Conservation (phyloP, 1,140 invertebrate genomes). For the Cephus cinctus region DNA sequence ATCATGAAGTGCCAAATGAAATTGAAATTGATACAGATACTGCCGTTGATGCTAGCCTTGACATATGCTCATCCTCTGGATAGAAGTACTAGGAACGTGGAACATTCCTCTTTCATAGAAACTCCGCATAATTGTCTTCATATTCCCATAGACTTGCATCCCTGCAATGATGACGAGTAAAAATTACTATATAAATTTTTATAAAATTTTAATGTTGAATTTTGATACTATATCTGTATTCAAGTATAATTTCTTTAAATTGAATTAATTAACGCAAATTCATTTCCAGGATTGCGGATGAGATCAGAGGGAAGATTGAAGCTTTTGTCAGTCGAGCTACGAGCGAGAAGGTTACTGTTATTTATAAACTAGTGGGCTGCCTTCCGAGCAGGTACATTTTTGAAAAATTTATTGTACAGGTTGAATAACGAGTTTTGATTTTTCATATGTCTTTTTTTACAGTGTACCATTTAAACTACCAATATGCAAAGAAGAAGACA, state of each 20-base stretch:
- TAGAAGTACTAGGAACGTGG: too few species aligned
- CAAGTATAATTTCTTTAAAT: background rate
- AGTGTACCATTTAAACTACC: constrained; percentile 28
- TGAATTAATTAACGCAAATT: background rate
- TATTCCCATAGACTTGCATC: too few species aligned
- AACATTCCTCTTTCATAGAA: too few species aligned
- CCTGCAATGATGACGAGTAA: too few species aligned
- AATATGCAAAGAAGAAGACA: constrained; percentile 18
- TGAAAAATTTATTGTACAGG: background rate
- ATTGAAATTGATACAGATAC: too few species aligned
- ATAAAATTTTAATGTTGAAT: background rate
- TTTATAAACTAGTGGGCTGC: constrained; percentile 27
- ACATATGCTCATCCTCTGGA: too few species aligned
- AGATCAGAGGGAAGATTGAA: too few species aligned
- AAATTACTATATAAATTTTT: background rate
- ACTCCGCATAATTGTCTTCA: too few species aligned
- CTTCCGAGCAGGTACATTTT: constrained; percentile 21
- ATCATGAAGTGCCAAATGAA: too few species aligned
- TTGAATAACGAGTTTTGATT: background rate
- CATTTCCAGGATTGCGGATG: too few species aligned
- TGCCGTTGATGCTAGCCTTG: too few species aligned
- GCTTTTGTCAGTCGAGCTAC: too few species aligned
- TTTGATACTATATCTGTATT: background rate
- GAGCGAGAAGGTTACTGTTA: constrained; percentile 7
- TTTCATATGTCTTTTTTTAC: background rate